Evolutionary conservation across 2,113 vertebrate species (phyloP).

Genomic region (Malurus elegans): DNA sequence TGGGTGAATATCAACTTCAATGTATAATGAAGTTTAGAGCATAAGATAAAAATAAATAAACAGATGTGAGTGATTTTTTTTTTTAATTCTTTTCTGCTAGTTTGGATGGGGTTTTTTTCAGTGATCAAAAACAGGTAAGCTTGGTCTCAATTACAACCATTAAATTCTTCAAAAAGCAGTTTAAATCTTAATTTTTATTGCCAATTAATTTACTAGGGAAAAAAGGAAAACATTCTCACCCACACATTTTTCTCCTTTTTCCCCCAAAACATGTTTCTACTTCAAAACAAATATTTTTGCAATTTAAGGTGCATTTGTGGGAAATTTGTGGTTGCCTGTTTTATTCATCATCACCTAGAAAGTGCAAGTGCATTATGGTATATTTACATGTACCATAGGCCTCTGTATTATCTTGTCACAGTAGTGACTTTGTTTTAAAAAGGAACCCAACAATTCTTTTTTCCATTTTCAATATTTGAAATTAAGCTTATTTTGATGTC

Average conservation of each 20-base stretch:
- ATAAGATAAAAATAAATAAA: constrained; percentile 22
- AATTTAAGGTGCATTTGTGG: neutral
- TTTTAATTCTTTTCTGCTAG: neutral
- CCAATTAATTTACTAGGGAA: neutral
- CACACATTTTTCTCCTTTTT: neutral
- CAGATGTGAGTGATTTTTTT: neutral
- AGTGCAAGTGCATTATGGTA: neutral
- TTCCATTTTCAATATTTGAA: neutral
- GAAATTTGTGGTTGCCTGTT: neutral
- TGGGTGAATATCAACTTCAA: neutral
- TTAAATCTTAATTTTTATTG: neutral
- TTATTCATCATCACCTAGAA: neutral
- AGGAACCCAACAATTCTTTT: neutral
- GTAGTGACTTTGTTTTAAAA: neutral
- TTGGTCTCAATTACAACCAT: neutral
- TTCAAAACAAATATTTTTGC: neutral
- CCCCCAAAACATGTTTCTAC: neutral
- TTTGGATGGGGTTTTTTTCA: neutral
- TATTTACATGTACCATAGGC: neutral
- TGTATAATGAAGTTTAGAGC: neutral
- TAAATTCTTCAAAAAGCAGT: neutral
- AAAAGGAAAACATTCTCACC: neutral
- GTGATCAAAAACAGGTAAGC: neutral
- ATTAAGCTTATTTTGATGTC: neutral
- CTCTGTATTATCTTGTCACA: neutral